Percentiles rank a stretch among this genome's conserved stretches.
phyloP scores from a whole-genome alignment of 1,140 invertebrate species.

The Eupeodes corollae region DNA sequence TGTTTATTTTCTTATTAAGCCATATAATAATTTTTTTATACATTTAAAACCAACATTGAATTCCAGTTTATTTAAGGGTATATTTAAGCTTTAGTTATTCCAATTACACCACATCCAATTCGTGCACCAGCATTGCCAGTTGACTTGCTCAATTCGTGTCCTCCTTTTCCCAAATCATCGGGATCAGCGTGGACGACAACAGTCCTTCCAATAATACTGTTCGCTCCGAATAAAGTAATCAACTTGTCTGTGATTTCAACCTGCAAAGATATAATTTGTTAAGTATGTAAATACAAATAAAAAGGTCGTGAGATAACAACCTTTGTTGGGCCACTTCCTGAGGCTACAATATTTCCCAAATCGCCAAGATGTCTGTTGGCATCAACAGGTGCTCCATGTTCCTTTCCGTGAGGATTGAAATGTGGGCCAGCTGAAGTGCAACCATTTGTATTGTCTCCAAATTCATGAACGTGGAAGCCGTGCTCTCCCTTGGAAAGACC shows the following conservation, averaged over 20 bases:
- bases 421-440: slow-evolving; percentile 92
- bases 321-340: slow-evolving; percentile 55
- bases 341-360: slow-evolving; percentile 78
- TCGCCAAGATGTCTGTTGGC: slow-evolving; percentile 77
- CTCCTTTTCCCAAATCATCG: slow-evolving; percentile 90
- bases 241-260: slow-evolving; percentile 64
- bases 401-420: slow-evolving; percentile 80
- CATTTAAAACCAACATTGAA: neutral
- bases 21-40: neutral
- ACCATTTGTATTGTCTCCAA: slow-evolving; percentile 92
- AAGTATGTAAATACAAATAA: slow-evolving; percentile 1
- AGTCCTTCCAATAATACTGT: slow-evolving; percentile 79
- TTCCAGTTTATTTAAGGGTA: neutral
- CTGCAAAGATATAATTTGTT: neutral
- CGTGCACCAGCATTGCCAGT: slow-evolving; percentile 96
- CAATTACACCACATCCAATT: slow-evolving; percentile 95
- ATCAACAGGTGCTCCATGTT: slow-evolving; percentile 74
- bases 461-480: slow-evolving; percentile 94
- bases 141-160: slow-evolving; percentile 84
- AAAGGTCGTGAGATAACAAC: slow-evolving; percentile 1
- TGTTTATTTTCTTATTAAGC: too few species aligned
- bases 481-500: slow-evolving; percentile 60
- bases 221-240: slow-evolving; percentile 61
- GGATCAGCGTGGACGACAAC: slow-evolving; percentile 85
- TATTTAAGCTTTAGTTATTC: slow-evolving; percentile 43